Conservation (phyloP, 2,797 vertebrate species). For the Salarias fasciatus region DNA sequence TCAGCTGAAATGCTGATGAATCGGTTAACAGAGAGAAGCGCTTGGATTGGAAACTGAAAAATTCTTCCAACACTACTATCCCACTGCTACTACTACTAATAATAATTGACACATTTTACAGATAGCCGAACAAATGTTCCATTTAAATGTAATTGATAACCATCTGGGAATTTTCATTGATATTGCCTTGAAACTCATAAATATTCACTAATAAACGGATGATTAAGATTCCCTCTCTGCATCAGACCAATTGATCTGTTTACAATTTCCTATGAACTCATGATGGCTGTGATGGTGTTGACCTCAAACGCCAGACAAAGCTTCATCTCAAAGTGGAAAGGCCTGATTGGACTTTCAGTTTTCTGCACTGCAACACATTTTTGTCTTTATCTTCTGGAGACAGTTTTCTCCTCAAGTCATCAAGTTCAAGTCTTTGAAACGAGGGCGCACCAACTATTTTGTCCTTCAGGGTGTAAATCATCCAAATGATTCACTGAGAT, state of each 20-base stretch:
- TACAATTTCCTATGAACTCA: constrained; percentile 1
- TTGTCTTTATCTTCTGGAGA: constrained; percentile 1
- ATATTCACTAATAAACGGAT: not conserved
- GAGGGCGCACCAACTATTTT: not conserved
- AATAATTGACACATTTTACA: too few species aligned
- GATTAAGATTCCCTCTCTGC: not conserved
- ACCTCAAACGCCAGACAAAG: not conserved
- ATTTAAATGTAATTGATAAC: constrained; percentile 10
- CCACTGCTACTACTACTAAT: too few species aligned
- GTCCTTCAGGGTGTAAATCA: constrained; percentile 7
- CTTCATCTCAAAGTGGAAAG: too few species aligned
- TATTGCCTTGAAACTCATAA: not conserved
- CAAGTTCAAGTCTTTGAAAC: not conserved
- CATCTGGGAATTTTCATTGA: not conserved
- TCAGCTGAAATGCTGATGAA: too few species aligned
- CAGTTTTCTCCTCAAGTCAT: not conserved
- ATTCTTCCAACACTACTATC: too few species aligned
- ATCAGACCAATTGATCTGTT: not conserved
- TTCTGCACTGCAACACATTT: not conserved
- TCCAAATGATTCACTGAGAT: constrained; percentile 21
- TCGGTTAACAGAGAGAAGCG: too few species aligned
- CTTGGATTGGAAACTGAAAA: too few species aligned
- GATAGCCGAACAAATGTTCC: too few species aligned
- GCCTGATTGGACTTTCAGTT: too few species aligned
- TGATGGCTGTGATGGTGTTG: not conserved